phyloP scores from a whole-genome alignment of 2,113 vertebrate species.

The Epinephelus lanceolatus region DNA sequence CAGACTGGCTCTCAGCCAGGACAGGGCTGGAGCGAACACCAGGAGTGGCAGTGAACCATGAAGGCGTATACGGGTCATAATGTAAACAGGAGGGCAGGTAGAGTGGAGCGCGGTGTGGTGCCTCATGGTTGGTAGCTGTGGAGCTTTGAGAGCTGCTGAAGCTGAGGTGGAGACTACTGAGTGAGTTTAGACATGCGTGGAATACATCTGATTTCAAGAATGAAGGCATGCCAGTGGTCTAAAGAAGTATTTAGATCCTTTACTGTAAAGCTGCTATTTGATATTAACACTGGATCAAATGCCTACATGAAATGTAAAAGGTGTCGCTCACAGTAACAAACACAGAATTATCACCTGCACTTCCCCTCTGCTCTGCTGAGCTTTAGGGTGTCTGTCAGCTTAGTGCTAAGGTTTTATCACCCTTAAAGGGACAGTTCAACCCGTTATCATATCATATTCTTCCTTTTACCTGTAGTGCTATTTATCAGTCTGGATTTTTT shows the following conservation, averaged over 20 bases:
- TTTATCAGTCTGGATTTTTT: too few species aligned
- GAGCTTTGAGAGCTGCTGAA: conserved; percentile 3
- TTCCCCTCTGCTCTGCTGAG: background rate
- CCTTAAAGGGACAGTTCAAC: background rate
- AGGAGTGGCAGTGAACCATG: conserved; percentile 49
- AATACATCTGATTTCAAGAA: background rate
- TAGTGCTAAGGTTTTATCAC: background rate
- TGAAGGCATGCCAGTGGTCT: background rate
- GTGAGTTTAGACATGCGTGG: background rate
- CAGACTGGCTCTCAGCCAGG: conserved; percentile 59
- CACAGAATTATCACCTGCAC: conserved; percentile 15
- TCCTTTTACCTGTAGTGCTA: too few species aligned
- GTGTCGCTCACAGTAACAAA: too few species aligned
- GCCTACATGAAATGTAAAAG: too few species aligned
- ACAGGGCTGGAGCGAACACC: conserved; percentile 23
- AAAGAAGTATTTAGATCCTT: background rate
- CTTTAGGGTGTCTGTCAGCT: conserved; percentile 13
- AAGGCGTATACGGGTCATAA: conserved; percentile 37
- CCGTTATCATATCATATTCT: too few species aligned
- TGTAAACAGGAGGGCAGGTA: conserved; percentile 49
- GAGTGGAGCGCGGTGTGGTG: background rate
- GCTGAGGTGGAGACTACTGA: background rate
- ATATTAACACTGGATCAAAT: too few species aligned
- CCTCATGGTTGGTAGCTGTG: conserved; percentile 13
- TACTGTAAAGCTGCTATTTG: background rate